Base-by-base conservation (phyloP, 2,113 vertebrate species). In the Tachycineta bicolor region DNA sequence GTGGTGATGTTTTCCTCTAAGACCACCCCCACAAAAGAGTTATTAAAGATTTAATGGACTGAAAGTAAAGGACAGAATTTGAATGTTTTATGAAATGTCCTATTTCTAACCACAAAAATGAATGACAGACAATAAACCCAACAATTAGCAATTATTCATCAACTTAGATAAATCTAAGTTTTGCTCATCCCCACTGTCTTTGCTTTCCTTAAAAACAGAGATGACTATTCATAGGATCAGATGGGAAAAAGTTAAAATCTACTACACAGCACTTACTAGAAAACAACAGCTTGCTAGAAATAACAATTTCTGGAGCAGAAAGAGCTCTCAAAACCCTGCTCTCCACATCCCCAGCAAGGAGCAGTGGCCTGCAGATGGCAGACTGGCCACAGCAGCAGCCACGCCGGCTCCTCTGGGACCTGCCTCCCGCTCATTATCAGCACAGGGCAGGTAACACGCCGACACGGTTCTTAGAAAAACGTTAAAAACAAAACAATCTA, bases 291-390 rank as follows among this genome's bases (percentile, higher is more conserved):
- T 37, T n/a, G 14, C 11, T 43, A 37, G 18, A 70, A 47, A 49
- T 19, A 59, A 24, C 8, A 49, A 77, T 28, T 80, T 89, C 62
- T 49, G 44, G 58, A 73, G 62, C 52, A 31, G 25, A 49, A 41
- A 49, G 44, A 1, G 22, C 15, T 87, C 20, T 28, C 25, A 9
- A 9, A 62, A 14, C 5, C 8, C 28, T 7, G 28, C 26, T 59
- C 9, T 28, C 2, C 37, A 6, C 5, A n/a, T 33, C 22, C 13
- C 58, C 65, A 39, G 62, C 60, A 22, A 0, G 8, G 21, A 85
- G 60, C 77, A 44, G 8, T 16, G 85, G 88, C 96, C 96, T 92
- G 93, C 60, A 97, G 96, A 82, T 88, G 96, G 97, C 87, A 96
- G 88, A 28, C 43, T 71, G 74, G 62, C 34, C 94, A 92, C 49